Evolutionary conservation across 2,797 vertebrate species (phyloP).

Genomic region (Fringilla coelebs): DNA sequence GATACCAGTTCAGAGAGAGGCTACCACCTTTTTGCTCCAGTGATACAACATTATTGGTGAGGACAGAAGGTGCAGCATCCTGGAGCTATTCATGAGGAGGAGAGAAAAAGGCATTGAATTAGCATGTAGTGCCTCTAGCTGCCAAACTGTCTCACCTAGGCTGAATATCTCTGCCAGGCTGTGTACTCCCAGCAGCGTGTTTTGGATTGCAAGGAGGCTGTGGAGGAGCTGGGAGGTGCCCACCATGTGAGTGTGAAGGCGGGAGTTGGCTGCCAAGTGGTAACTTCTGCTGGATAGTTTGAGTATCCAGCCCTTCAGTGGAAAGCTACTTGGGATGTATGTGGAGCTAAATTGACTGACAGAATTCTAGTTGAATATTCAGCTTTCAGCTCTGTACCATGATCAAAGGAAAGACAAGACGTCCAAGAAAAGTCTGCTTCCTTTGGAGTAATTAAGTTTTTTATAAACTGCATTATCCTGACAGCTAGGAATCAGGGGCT

Average conservation of each 20-base stretch:
- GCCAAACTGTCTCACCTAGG: neutral
- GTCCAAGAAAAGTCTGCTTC: neutral
- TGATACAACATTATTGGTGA: neutral
- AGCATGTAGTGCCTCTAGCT: neutral
- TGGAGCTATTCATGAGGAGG: neutral
- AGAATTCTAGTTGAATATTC: neutral
- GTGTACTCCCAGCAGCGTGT: neutral
- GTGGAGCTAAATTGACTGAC: neutral
- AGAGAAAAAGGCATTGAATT: neutral
- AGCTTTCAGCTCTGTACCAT: neutral
- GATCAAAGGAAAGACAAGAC: neutral
- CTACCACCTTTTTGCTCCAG: neutral
- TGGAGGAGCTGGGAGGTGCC: neutral
- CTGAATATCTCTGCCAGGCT: neutral
- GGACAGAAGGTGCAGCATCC: neutral
- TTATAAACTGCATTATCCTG: neutral
- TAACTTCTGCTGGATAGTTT: neutral
- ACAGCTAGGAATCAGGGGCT: neutral
- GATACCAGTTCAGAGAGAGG: neutral
- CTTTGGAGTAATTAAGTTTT: neutral
- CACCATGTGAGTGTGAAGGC: rapidly evolving
- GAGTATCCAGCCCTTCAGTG: neutral
- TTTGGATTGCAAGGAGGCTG: neutral
- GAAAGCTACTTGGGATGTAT: neutral
- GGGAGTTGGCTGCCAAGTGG: neutral